These are phyloP conservation scores for Eriocheir sinensis DNA, from an alignment of 1,140 invertebrate species.

Conservation along the genomic window DNA sequence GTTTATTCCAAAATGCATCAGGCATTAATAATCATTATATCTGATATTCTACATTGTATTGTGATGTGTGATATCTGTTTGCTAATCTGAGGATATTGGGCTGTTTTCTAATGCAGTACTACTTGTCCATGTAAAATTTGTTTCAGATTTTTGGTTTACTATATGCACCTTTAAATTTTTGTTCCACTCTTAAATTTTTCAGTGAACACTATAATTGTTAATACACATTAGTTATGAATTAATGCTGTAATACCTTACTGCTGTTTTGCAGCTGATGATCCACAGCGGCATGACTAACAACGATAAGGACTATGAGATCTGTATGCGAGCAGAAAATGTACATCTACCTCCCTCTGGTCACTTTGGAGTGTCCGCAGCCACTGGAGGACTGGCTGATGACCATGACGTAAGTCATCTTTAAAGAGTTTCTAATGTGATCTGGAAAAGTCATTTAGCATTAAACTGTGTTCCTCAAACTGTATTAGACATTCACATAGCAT, in stretches of 20 bases:
- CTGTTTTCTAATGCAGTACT: background rate
- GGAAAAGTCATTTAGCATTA: too few species aligned
- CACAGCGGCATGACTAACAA: slow-evolving; percentile 98
- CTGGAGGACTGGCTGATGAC: slow-evolving; percentile 89
- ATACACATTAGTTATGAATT: too few species aligned
- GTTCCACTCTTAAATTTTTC: too few species aligned
- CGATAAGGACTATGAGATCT: slow-evolving; percentile 96
- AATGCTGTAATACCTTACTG: too few species aligned
- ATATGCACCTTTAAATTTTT: background rate
- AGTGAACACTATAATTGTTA: background rate
- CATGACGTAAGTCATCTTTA: slow-evolving; percentile 76
- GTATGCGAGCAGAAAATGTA: slow-evolving; percentile 95
- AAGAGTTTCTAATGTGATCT: too few species aligned
- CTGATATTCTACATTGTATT: background rate
- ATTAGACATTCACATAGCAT: too few species aligned
- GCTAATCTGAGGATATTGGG: background rate
- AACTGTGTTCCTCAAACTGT: too few species aligned
- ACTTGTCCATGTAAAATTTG: background rate
- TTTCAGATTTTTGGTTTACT: background rate
- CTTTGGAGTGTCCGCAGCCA: slow-evolving; percentile 98
- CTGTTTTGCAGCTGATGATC: slow-evolving; percentile 87
- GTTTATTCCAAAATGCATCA: too few species aligned
- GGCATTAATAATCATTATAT: too few species aligned
- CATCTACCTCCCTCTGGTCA: slow-evolving; percentile 92
- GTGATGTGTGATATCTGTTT: background rate